phyloP scores from a whole-genome alignment of 2,888 invertebrate species.

The Ecdyonurus torrentis region DNA sequence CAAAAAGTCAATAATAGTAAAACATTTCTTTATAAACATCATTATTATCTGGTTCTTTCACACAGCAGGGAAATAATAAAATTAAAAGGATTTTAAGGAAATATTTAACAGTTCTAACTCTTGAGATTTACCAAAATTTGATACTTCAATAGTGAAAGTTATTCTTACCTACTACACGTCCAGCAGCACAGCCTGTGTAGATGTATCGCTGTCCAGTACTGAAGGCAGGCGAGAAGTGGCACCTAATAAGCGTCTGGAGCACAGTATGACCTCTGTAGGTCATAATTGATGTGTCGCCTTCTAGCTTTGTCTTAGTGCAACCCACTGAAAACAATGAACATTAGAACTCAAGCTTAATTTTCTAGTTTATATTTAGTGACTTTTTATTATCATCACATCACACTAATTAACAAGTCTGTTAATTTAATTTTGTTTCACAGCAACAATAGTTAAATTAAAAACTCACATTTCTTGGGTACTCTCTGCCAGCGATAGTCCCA shows the following conservation, averaged over 20 bases:
- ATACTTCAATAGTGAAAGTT: slow-evolving; percentile 7
- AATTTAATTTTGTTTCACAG: neutral
- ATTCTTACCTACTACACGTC: slow-evolving; percentile 51
- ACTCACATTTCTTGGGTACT: slow-evolving; percentile 51
- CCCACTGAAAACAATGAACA: slow-evolving; percentile 28
- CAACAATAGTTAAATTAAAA: slow-evolving; percentile 4
- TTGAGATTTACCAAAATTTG: slow-evolving; percentile 1
- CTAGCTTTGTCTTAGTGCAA: slow-evolving; percentile 34
- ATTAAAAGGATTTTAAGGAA: neutral
- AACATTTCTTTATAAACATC: slow-evolving; percentile 3
- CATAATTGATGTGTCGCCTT: slow-evolving; percentile 67
- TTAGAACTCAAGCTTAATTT: neutral
- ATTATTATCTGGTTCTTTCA: neutral
- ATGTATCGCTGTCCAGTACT: slow-evolving; percentile 71
- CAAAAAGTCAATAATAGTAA: slow-evolving; percentile 3
- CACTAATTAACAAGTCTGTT: slow-evolving; percentile 4
- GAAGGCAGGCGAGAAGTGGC: slow-evolving; percentile 60
- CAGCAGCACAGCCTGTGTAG: slow-evolving; percentile 67
- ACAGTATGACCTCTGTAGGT: slow-evolving; percentile 71
- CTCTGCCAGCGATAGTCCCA: slow-evolving; percentile 81
- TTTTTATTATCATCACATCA: too few relatives aligned
- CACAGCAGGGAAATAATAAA: slow-evolving; percentile 5
- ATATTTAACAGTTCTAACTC: too few relatives aligned
- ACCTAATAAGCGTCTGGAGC: slow-evolving; percentile 61
- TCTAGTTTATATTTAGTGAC: too few relatives aligned